Percentiles rank a stretch among this genome's conserved stretches.
Conservation (phyloP, 1,140 invertebrate species). For the Neotoxoptera formosana region DNA sequence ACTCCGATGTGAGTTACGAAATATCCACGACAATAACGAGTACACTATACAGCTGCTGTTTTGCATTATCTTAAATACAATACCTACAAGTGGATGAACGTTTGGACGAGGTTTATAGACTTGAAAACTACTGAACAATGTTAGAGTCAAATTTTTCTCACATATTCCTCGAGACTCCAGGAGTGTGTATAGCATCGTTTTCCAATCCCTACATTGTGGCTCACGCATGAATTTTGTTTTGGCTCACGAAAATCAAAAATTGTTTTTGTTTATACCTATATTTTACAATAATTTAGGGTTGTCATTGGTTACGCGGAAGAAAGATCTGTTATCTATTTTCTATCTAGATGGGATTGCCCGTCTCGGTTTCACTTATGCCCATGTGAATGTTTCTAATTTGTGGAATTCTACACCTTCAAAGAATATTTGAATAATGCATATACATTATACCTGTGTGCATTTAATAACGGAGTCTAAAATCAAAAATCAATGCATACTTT, state of each 20-base stretch:
- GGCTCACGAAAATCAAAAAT: neutral
- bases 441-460: neutral
- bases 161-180: neutral
- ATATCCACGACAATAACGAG: neutral
- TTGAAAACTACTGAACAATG: neutral
- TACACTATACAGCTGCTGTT: neutral
- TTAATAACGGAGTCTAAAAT: neutral
- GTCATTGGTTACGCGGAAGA: no score
- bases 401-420: no score
- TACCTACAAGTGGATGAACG: neutral
- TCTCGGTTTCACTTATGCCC: no score
- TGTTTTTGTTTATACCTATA: neutral
- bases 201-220: neutral
- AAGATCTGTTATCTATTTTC: neutral
- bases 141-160: neutral
- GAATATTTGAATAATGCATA: no score
- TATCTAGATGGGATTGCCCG: neutral
- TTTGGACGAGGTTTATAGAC: neutral
- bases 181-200: neutral
- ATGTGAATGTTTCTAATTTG: no score
- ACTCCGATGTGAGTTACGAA: neutral
- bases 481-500: neutral
- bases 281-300: no score
- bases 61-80: neutral
- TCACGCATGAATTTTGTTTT: neutral